Evolutionary conservation across 2,113 vertebrate genomes (phyloP).

Genomic region (Pagrus major): DNA sequence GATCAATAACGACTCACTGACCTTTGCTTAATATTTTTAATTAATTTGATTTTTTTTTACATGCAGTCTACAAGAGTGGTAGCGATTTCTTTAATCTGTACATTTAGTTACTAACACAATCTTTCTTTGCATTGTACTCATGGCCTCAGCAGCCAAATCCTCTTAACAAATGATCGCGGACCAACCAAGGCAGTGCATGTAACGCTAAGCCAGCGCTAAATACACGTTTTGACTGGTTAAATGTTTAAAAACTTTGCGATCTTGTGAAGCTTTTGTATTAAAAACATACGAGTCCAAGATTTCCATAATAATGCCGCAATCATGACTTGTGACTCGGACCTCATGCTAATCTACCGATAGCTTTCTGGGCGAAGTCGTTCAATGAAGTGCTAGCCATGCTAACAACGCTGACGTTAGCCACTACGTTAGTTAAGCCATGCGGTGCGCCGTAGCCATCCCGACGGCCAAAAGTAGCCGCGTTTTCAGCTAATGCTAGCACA

Average conservation of each 20-base stretch:
- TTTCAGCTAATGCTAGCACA: not conserved
- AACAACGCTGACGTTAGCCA: constrained; percentile 49
- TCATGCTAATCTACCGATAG: constrained; percentile 20
- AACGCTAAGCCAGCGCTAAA: constrained; percentile 4
- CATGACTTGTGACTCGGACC: not conserved
- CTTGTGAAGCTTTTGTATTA: not conserved
- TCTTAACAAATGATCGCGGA: constrained; percentile 29
- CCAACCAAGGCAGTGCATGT: not conserved
- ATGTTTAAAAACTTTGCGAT: not conserved
- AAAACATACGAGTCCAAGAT: fast-evolving
- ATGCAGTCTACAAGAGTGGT: not conserved
- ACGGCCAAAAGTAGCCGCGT: not conserved
- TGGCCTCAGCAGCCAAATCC: constrained; percentile 47
- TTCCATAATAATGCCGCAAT: not conserved
- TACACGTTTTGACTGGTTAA: not conserved
- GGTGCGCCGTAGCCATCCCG: constrained; percentile 49
- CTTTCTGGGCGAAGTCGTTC: not conserved
- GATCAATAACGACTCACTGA: not conserved
- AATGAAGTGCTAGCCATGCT: constrained; percentile 57
- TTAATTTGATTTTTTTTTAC: no score
- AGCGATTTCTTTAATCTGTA: not conserved
- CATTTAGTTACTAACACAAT: not conserved
- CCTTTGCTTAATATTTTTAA: not conserved
- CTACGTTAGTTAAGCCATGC: constrained; percentile 63
- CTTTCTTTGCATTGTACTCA: not conserved